Evolutionary conservation across 2,888 invertebrate species (phyloP), one percentile per base, ranked within the genome.

Genomic region (Hetaerina titia): DNA sequence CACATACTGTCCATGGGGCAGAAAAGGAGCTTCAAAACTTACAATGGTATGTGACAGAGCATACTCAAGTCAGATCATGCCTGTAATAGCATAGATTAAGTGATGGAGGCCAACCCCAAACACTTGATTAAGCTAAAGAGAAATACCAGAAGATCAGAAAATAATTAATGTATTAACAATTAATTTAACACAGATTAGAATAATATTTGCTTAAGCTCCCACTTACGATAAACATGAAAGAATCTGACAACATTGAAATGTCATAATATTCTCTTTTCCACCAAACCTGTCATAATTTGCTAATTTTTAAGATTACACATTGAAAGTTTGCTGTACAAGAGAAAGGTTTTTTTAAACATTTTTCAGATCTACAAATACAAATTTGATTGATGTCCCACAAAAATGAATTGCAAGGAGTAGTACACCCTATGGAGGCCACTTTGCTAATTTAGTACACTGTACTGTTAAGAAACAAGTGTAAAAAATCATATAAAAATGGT

Each of bases 251-350:
- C 92, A 92, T 92, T 92, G 92, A 92, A 92, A 92, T 69, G 69
- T 92, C 69, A 74, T 92, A 92, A 92, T 92, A 92, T 92, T 92
- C 92, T 92, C 69, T 69, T 90, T 92, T 92, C 92, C 92, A 92
- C 69, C 92, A 92, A 92, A 92, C 92, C 92, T 92, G 92, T 92
- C 92, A 92, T 57, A 69, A 69, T 92, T 92, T 92, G 92, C 92
- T 92, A 92, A 92, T 69, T 92, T 92, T 92, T 92, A 92, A 92
- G 92, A 92, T 92, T 92, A 92, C 92, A 92, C 92, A 92, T 92
- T 92, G 92, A 92, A 92, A 92, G 92, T 92, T 92, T 92, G 92
- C 92, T 92, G 92, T 92, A 92, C 92, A 92, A 92, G 92, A 92
- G 69, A 74, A 74, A 92, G 69, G 69, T 69, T 92, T 92, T n/a